phyloP scores from a whole-genome alignment of 2,888 invertebrate species.

The Dorcus parallelipipedus region DNA sequence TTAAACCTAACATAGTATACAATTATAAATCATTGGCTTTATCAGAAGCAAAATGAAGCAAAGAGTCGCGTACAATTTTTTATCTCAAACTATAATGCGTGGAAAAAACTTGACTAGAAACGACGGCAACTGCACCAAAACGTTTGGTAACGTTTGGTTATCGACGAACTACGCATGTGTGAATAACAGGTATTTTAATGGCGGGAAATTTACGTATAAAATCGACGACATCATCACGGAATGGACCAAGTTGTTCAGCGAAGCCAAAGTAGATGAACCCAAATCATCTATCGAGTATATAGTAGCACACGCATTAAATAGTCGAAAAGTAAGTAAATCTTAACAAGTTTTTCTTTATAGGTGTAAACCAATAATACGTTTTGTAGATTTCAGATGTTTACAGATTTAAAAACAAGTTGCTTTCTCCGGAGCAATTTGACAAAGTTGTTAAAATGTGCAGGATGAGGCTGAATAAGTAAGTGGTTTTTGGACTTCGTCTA shows the following conservation, averaged over 20 bases:
- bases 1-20: too few species aligned
- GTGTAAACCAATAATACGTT: background rate
- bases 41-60: too few species aligned
- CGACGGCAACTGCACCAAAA: too few species aligned
- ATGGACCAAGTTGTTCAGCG: slow-evolving; percentile 51
- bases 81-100: too few species aligned
- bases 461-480: slow-evolving; percentile 41
- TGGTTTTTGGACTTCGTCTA: background rate
- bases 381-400: slow-evolving; percentile 40
- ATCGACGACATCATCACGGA: slow-evolving; percentile 31
- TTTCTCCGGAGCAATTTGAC: slow-evolving; percentile 37
- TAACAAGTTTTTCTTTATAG: background rate
- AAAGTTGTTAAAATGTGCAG: slow-evolving; percentile 47
- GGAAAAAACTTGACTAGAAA: too few species aligned
- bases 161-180: background rate
- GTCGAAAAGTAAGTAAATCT: slow-evolving; percentile 50
- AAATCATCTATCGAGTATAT: slow-evolving; percentile 57
- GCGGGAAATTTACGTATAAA: slow-evolving; percentile 20
- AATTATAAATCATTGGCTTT: too few species aligned
- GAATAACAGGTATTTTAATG: background rate
- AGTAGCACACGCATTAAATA: slow-evolving; percentile 54
- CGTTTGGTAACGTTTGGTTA: too few species aligned
- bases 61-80: too few species aligned
- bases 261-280: slow-evolving; percentile 53
- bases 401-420: slow-evolving; percentile 21